phyloP scores from a whole-genome alignment of 2,113 vertebrate species.

The Pangasianodon gigas region DNA sequence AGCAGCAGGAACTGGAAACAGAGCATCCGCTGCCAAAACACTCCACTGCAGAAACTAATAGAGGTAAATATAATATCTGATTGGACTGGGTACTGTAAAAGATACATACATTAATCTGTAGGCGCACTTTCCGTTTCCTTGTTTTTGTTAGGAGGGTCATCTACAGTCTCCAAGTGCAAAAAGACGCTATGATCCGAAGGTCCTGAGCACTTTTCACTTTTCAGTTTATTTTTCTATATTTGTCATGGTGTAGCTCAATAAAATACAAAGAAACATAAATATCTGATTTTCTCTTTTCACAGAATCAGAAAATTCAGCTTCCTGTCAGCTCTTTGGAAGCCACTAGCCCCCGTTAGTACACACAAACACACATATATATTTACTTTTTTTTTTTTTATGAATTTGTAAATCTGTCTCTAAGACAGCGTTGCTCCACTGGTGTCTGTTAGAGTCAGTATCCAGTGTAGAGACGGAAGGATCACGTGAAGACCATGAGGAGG shows the following conservation, averaged over 20 bases:
- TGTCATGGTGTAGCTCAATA: background rate
- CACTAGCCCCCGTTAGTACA: conserved; percentile 33
- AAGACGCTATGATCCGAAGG: background rate
- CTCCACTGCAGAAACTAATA: conserved; percentile 48
- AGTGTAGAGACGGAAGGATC: background rate
- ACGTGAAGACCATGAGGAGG: background rate
- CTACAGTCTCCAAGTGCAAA: background rate
- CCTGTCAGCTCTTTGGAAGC: background rate
- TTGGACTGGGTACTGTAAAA: background rate
- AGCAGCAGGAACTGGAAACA: conserved; percentile 64
- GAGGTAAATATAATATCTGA: conserved; percentile 28
- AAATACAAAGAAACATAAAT: background rate
- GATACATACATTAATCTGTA: background rate
- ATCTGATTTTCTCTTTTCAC: background rate
- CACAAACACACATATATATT: background rate
- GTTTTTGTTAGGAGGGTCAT: conserved; percentile 31
- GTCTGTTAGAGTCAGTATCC: background rate
- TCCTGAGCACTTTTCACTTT: background rate
- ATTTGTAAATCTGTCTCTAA: background rate
- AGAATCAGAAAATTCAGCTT: conserved; percentile 34
- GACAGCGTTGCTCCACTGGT: background rate
- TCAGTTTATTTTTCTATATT: background rate
- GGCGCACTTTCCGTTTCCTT: background rate
- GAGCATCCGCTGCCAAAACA: conserved; percentile 60
- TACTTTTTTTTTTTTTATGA: no score